phyloP scores from a whole-genome alignment of 2,797 vertebrate genomes.

The Eulemur albifrons region DNA sequence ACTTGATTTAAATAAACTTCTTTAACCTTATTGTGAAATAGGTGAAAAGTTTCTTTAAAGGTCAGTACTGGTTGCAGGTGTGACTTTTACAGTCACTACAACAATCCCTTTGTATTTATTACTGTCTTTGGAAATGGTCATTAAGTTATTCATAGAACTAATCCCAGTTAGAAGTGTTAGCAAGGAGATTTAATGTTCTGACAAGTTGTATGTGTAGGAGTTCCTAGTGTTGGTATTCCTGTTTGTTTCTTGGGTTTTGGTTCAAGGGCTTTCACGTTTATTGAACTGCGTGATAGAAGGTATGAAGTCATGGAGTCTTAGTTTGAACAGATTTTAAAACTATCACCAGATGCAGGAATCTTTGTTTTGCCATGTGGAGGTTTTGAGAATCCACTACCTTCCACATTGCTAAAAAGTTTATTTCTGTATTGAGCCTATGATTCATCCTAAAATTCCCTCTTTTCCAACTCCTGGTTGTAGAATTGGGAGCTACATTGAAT shows the following conservation, averaged over 20 bases:
- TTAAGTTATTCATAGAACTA: background rate
- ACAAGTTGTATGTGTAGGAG: background rate
- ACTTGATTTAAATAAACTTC: slow-evolving; percentile 33
- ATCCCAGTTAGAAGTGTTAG: background rate
- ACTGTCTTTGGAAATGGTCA: background rate
- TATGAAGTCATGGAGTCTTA: background rate
- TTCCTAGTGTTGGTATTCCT: background rate
- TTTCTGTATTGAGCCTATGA: background rate
- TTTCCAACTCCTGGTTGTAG: background rate
- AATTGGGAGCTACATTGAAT: background rate
- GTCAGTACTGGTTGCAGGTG: background rate
- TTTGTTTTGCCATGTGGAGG: background rate
- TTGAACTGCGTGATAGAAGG: background rate
- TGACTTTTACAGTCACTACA: background rate
- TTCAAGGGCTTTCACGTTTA: background rate
- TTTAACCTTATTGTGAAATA: background rate
- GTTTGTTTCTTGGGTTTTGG: slow-evolving; percentile 18
- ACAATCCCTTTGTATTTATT: background rate
- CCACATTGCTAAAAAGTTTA: background rate
- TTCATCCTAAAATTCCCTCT: background rate
- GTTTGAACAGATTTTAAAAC: background rate
- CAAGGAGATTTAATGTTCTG: background rate
- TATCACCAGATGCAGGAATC: background rate
- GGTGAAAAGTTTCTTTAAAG: background rate
- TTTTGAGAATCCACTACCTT: background rate